Conservation (phyloP, 92 coral and sea anemone species). For the Pocillopora grandis region DNA sequence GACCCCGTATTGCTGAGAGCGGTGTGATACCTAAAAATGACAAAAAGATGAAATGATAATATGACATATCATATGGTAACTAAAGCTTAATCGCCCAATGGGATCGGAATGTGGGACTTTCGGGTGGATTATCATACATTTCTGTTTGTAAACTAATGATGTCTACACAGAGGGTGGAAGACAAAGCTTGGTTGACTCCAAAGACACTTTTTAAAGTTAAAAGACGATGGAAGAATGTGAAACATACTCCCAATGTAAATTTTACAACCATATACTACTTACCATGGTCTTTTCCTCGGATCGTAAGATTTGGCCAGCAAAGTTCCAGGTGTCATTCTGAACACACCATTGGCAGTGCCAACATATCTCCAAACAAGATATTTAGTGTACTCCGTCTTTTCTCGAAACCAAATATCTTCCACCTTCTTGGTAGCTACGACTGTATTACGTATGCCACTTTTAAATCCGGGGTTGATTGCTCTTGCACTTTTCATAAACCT, state of each 20-base stretch:
- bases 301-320: constrained; percentile 49
- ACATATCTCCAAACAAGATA: constrained; percentile 64
- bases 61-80: too few relatives aligned
- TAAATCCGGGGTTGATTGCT: constrained; percentile 36
- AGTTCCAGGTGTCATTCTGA: constrained; percentile 60
- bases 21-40: constrained; percentile 44
- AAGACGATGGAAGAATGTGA: too few relatives aligned
- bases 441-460: constrained; percentile 50
- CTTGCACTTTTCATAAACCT: constrained; percentile 27
- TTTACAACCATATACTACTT: neutral
- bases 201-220: too few relatives aligned
- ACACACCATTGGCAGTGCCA: constrained; percentile 60
- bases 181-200: too few relatives aligned
- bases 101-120: too few relatives aligned
- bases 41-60: neutral
- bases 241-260: too few relatives aligned
- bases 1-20: constrained; percentile 59
- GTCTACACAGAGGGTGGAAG: too few relatives aligned
- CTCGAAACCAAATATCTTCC: constrained; percentile 57
- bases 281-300: constrained; percentile 67
- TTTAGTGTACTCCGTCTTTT: constrained; percentile 32
- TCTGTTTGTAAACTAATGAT: too few relatives aligned
- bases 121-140: too few relatives aligned
- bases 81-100: too few relatives aligned
- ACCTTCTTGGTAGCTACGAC: constrained; percentile 46